phyloP scores from a whole-genome alignment of 2,113 vertebrate genomes.

The Panurus biarmicus region DNA sequence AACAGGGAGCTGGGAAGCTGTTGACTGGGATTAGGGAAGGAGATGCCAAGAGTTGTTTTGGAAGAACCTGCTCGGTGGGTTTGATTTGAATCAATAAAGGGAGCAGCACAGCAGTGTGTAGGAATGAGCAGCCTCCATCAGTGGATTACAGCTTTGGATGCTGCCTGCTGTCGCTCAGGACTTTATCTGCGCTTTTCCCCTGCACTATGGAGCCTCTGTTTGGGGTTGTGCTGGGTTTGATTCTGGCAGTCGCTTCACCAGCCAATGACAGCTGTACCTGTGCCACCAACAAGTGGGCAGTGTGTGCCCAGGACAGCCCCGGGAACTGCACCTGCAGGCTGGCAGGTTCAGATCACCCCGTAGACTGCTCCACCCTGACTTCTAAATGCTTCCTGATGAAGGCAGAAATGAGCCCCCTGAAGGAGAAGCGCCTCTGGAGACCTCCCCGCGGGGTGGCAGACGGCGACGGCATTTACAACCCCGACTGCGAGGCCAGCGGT shows the following conservation, averaged over 20 bases:
- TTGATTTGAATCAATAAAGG: constrained; percentile 9
- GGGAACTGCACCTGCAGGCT: constrained; percentile 40
- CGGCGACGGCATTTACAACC: constrained; percentile 83
- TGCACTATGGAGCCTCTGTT: not conserved
- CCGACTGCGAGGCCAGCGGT: constrained; percentile 69
- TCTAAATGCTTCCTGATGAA: constrained; percentile 84
- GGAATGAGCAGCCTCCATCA: not conserved
- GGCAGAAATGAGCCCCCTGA: constrained; percentile 65
- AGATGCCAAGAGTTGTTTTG: not conserved
- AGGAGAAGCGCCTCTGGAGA: not conserved
- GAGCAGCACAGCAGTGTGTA: not conserved
- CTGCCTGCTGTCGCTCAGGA: not conserved
- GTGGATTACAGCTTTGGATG: not conserved
- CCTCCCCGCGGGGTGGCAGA: constrained; percentile 69
- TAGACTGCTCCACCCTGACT: constrained; percentile 63
- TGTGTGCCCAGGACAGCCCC: not conserved
- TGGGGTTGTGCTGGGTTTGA: not conserved
- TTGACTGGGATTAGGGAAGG: not conserved
- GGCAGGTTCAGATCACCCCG: not conserved
- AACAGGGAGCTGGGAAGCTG: not conserved
- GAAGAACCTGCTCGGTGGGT: constrained; percentile 48
- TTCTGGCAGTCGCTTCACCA: not conserved
- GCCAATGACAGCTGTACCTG: constrained; percentile 22
- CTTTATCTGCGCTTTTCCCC: not conserved
- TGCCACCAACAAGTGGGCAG: constrained; percentile 36